A percentile compares a stretch with the other conserved stretches of the same genome.
These are phyloP conservation scores for Euborellia annulipes DNA, from an alignment of 1,140 invertebrate genomes.

Conservation along the genomic window DNA sequence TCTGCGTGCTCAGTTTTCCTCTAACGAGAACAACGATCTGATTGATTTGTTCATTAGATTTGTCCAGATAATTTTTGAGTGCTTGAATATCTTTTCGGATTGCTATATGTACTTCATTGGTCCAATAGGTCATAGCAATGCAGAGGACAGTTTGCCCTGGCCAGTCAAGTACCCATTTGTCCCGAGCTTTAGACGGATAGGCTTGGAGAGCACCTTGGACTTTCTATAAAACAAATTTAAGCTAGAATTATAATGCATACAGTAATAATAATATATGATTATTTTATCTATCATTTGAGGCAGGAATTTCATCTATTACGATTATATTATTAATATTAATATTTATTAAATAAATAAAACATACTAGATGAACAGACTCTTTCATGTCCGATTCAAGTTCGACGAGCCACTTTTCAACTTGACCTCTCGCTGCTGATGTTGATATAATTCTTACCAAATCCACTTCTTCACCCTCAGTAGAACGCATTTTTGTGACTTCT, in stretches of 20 bases:
- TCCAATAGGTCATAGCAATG: constrained; percentile 81
- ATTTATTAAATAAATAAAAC: too few relatives aligned
- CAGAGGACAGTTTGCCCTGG: constrained; percentile 78
- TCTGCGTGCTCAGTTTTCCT: constrained; percentile 71
- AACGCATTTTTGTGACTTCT: constrained; percentile 81
- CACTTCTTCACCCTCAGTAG: constrained; percentile 75
- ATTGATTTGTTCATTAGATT: constrained; percentile 53
- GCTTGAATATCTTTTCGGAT: constrained; percentile 37
- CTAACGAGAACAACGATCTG: constrained; percentile 76
- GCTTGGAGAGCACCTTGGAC: constrained; percentile 38
- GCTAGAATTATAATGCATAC: too few relatives aligned
- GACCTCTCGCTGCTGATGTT: constrained; percentile 75
- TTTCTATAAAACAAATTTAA: constrained; percentile 28
- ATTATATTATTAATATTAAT: too few relatives aligned
- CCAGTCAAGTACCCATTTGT: constrained; percentile 75
- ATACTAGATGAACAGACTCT: constrained; percentile 61
- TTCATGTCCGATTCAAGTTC: constrained; percentile 87
- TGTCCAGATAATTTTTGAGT: constrained; percentile 35
- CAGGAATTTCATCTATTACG: too few relatives aligned
- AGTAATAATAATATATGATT: too few relatives aligned
- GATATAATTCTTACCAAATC: constrained; percentile 62
- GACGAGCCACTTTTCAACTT: constrained; percentile 93
- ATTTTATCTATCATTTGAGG: too few relatives aligned
- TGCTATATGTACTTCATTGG: constrained; percentile 60
- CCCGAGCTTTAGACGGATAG: constrained; percentile 45